Evolutionary conservation across 2,888 invertebrate species (phyloP).

Genomic region (Ophion costatus): DNA sequence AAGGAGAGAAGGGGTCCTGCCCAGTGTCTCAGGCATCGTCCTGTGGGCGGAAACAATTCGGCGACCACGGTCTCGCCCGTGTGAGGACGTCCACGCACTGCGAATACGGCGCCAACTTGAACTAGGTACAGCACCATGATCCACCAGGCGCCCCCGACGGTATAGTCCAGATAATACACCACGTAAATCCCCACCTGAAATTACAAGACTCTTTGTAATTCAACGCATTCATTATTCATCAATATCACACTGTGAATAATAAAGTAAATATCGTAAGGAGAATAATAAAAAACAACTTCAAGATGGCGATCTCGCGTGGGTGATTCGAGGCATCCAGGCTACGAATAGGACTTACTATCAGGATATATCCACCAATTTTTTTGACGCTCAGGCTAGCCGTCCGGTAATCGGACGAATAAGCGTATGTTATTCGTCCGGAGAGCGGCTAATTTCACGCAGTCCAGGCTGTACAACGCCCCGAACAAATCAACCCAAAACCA

Average conservation of each 20-base stretch:
- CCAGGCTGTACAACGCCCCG: too few relatives aligned
- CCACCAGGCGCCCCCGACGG: slow-evolving; percentile 95
- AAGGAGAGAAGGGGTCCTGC: slow-evolving; percentile 91
- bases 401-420: too few relatives aligned
- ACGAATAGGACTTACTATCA: too few relatives aligned
- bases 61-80: slow-evolving; percentile 90
- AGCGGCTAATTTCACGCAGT: too few relatives aligned
- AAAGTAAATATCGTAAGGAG: too few relatives aligned
- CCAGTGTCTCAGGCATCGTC: slow-evolving; percentile 84
- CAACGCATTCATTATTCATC: slow-evolving; percentile 26
- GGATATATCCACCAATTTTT: too few relatives aligned
- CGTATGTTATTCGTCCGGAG: too few relatives aligned
- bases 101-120: slow-evolving; percentile 92
- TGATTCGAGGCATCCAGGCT: too few relatives aligned
- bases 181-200: slow-evolving; percentile 90
- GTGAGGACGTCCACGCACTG: slow-evolving; percentile 94
- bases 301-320: too few relatives aligned
- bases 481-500: too few relatives aligned
- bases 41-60: slow-evolving; percentile 86
- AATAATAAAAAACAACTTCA: not conserved
- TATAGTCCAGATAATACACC: slow-evolving; percentile 93
- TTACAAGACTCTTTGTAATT: slow-evolving; percentile 55
- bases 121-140: slow-evolving; percentile 91
- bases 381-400: too few relatives aligned
- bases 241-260: not conserved